A percentile compares a stretch with the other conserved stretches of the same genome.
Evolutionary conservation across 2,113 vertebrate genomes (phyloP).

Genomic region (Fregata magnificens): DNA sequence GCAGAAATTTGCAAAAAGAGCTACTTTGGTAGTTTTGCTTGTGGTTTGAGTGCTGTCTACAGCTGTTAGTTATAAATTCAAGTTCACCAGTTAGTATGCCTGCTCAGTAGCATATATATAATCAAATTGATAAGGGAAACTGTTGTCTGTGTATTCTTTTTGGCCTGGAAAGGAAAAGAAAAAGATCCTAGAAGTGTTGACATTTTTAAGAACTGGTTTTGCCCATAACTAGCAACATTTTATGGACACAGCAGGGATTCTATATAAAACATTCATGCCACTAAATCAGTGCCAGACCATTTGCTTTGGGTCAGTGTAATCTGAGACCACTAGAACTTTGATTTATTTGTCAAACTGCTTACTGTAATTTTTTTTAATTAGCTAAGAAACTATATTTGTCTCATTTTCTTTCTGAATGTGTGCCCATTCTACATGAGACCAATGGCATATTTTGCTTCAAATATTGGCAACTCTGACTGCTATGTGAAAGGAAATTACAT

Average conservation of each 20-base stretch:
- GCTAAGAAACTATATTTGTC: background rate
- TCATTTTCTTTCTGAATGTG: background rate
- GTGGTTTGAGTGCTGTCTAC: background rate
- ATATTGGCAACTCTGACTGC: background rate
- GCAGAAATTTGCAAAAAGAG: background rate
- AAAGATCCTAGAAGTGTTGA: background rate
- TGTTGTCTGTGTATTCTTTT: background rate
- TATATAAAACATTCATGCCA: background rate
- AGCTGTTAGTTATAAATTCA: background rate
- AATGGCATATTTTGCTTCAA: background rate
- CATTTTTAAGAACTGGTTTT: background rate
- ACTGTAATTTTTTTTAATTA: background rate
- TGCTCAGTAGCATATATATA: background rate
- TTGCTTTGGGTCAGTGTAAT: background rate
- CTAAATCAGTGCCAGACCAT: background rate
- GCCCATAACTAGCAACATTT: background rate
- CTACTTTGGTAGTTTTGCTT: background rate
- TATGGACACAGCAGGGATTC: background rate
- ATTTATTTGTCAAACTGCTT: background rate
- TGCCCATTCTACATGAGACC: background rate
- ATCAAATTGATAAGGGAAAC: background rate
- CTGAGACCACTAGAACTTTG: background rate
- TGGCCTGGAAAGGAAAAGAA: background rate
- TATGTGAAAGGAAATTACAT: background rate
- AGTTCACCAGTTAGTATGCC: background rate